Evolutionary conservation across 2,113 vertebrate species (phyloP).

Genomic region (Poeciliopsis occidentalis): DNA sequence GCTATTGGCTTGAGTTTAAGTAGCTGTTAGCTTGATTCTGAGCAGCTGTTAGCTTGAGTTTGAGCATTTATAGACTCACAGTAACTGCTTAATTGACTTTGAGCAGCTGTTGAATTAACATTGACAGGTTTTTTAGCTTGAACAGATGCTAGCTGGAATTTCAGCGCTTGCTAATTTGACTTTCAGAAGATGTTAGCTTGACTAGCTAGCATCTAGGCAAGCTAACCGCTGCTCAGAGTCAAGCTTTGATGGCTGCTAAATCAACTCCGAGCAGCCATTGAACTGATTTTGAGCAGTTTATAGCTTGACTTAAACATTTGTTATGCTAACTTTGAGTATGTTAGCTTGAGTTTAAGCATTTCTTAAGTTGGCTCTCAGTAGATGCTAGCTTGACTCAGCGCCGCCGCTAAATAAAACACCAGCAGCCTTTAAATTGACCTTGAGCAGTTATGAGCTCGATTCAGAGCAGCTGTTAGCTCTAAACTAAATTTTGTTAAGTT

Average conservation of each 20-base stretch:
- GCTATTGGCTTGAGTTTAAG: too few relatives aligned
- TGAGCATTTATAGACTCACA: not conserved
- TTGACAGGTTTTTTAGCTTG: too few relatives aligned
- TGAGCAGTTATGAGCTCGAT: not conserved
- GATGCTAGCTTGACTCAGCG: not conserved
- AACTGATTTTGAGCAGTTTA: too few relatives aligned
- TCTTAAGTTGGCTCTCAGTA: not conserved
- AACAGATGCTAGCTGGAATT: too few relatives aligned
- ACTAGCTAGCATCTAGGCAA: too few relatives aligned
- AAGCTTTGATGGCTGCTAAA: not conserved
- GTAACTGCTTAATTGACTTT: not conserved
- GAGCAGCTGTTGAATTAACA: not conserved
- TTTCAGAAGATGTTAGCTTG: too few relatives aligned
- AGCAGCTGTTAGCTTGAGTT: not conserved
- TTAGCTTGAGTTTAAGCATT: not conserved
- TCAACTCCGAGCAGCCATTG: not conserved
- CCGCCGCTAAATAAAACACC: not conserved
- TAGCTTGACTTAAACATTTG: too few relatives aligned
- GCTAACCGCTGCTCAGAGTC: too few relatives aligned
- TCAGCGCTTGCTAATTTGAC: too few relatives aligned
- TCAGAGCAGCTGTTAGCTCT: not conserved
- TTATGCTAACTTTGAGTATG: not conserved
- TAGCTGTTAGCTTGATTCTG: not conserved
- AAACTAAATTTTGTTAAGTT: too few relatives aligned
- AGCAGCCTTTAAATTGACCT: not conserved